Conservation (phyloP, 2,888 invertebrate species). For the Poecilus cupreus region DNA sequence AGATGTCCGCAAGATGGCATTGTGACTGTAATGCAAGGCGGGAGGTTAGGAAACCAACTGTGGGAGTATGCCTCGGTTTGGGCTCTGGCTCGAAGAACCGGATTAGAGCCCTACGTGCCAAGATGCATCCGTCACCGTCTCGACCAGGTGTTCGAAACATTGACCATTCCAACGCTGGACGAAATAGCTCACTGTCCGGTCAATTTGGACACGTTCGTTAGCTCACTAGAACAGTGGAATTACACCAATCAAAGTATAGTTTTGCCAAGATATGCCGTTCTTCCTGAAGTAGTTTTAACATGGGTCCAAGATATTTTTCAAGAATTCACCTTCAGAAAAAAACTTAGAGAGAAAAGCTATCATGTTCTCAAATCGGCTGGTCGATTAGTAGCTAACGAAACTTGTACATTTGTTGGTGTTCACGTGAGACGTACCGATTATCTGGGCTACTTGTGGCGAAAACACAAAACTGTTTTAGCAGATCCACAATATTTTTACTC, state of each 20-base stretch:
- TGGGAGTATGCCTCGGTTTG: conserved; percentile 75
- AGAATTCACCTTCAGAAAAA: conserved; percentile 75
- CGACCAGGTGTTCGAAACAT: conserved; percentile 75
- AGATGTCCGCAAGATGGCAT: conserved; percentile 73
- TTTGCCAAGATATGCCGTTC: conserved; percentile 74
- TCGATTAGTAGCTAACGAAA: conserved; percentile 63
- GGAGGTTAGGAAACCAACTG: conserved; percentile 73
- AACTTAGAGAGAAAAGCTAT: conserved; percentile 72
- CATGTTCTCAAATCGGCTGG: conserved; percentile 70
- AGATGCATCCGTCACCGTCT: conserved; percentile 74
- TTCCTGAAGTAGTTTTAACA: conserved; percentile 75
- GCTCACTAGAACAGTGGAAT: conserved; percentile 75
- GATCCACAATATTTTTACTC: conserved; percentile 70
- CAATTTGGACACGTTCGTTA: conserved; percentile 72
- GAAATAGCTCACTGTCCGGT: conserved; percentile 76
- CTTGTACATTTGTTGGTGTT: conserved; percentile 72
- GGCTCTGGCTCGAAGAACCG: conserved; percentile 73
- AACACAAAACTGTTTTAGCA: conserved; percentile 72
- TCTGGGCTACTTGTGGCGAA: conserved; percentile 75
- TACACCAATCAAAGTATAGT: conserved; percentile 76
- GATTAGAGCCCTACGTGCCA: conserved; percentile 73
- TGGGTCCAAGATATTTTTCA: conserved; percentile 76
- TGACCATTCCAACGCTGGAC: conserved; percentile 75
- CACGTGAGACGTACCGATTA: conserved; percentile 78
- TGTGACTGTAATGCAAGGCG: conserved; percentile 73